Evolutionary conservation across 2,888 invertebrate species (phyloP).

Genomic region (Bruchidius siliquastri): DNA sequence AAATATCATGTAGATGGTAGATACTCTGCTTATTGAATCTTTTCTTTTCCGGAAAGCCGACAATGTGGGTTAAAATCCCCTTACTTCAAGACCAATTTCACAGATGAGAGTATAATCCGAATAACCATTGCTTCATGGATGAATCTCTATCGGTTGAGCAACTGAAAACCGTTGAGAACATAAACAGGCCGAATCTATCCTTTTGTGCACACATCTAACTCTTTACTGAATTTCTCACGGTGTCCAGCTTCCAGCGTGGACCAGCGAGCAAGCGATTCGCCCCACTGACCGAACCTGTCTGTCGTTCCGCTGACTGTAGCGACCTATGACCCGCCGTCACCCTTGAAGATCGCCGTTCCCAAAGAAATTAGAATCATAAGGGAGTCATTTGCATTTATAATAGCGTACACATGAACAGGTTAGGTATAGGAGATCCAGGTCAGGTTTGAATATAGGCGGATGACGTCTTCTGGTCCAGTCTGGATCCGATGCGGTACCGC

Average conservation of each 20-base stretch:
- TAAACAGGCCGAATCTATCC: neutral
- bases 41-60: no score
- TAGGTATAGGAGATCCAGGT: neutral
- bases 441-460: neutral
- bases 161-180: neutral
- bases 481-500: neutral
- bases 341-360: conserved; percentile 12
- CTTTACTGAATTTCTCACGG: conserved; percentile 41
- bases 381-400: conserved; percentile 30
- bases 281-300: conserved; percentile 38
- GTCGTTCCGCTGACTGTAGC: conserved; percentile 18
- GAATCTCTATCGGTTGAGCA: no score
- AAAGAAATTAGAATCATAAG: conserved; percentile 30
- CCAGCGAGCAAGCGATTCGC: conserved; percentile 16
- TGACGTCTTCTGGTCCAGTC: neutral
- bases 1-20: no score
- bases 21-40: no score
- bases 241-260: conserved; percentile 36
- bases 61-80: no score
- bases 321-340: conserved; percentile 11
- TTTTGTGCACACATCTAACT: neutral
- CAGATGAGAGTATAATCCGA: no score
- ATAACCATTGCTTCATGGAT: no score
- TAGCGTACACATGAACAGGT: conserved; percentile 10
- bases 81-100: no score